Evolutionary conservation across 2,113 vertebrate genomes (phyloP), one percentile per base, ranked within the genome.

Genomic region (Shinisaurus crocodilurus): DNA sequence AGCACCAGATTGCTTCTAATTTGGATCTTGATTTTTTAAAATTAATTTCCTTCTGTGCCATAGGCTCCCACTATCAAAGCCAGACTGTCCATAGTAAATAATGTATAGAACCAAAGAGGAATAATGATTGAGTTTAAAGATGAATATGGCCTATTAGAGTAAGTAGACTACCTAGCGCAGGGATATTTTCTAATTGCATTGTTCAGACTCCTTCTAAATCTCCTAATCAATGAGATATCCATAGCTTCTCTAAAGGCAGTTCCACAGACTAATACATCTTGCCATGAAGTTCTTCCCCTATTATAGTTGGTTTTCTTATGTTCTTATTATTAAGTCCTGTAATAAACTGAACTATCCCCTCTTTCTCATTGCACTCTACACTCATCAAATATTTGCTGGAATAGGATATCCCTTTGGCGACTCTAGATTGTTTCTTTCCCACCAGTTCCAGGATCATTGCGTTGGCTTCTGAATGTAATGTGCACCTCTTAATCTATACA

Each of bases 161-260:
- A 88, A 88, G 43, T 50, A 88, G 43, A 27, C 60, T 67, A 80
- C 75, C 43, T 80, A 88, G 63, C 67, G 34, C 75, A n/a, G 63
- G 76, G 57, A 65, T 48, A 79, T 80, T 69, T 88, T n/a, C 76
- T 72, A 86, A 50, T 85, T 72, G 84, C 84, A 74, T 86, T 74
- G 45, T 86, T 86, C 34, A 54, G 67, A 2, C 67, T 86, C 27
- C 45, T 54, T 72, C 67, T 74, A 74, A 54, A 86, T 86, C 45
- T 54, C 32, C 45, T 86, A 72, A 86, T 86, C 69, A 72, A 54
- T 74, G 69, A 34, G 32, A n/a, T 74, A 86, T 12, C 67, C 69
- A 86, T 72, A 54, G 29, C 67, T 85, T 69, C 65, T 86, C 69
- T 72, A 54, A 86, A 54, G 67, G n/a, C 45, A 25, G 84, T 70